These are phyloP conservation scores for Pangasianodon hypophthalmus DNA, from an alignment of 2,113 vertebrate species.

Conservation along the genomic window DNA sequence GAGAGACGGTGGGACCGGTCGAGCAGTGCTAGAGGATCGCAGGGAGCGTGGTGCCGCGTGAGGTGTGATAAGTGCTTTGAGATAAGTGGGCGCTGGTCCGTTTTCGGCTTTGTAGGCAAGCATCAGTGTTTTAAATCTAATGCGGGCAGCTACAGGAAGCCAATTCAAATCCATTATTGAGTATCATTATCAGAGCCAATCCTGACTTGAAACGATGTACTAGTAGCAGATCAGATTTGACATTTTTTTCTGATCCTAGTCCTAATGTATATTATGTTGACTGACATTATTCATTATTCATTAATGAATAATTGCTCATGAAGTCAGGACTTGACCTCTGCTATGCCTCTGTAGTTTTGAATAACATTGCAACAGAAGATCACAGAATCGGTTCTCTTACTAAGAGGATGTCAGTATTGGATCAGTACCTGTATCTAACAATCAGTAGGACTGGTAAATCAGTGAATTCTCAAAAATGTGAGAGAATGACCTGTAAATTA, in stretches of 20 bases:
- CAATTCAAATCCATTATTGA: neutral
- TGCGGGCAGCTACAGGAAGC: too few relatives aligned
- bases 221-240: neutral
- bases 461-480: neutral
- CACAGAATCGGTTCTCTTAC: neutral
- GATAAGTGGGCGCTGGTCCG: too few relatives aligned
- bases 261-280: neutral
- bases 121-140: too few relatives aligned
- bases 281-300: too few relatives aligned
- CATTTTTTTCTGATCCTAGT: neutral
- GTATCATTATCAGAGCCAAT: neutral
- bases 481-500: neutral
- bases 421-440: neutral
- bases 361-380: too few relatives aligned
- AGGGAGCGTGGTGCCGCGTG: too few relatives aligned
- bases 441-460: neutral
- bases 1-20: too few relatives aligned
- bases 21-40: too few relatives aligned
- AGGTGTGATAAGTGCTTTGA: too few relatives aligned
- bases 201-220: neutral
- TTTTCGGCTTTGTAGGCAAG: too few relatives aligned
- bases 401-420: neutral
- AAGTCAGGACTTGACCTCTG: neutral
- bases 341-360: neutral
- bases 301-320: too few relatives aligned